Percentiles rank a stretch among this genome's conserved stretches.
Conservation (phyloP, 2,113 vertebrate species). For the Podocnemis expansa region DNA sequence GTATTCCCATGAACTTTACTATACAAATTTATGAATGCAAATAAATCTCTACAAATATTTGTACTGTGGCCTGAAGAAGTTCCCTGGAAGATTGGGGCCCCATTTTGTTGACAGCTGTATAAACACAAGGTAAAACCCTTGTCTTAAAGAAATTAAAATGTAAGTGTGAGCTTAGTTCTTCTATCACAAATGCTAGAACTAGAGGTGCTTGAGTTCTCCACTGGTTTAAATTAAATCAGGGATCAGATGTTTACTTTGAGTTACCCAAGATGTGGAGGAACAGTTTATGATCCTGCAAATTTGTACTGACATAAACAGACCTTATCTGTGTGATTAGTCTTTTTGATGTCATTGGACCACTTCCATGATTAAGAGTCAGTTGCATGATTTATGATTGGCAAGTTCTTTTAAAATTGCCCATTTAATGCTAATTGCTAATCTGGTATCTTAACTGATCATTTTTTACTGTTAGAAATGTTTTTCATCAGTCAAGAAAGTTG, state of each 20-base stretch:
- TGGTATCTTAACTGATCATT: background rate
- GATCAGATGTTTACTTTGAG: background rate
- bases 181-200: no score
- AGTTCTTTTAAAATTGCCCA: background rate
- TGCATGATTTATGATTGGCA: background rate
- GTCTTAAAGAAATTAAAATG: background rate
- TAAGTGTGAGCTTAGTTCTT: background rate
- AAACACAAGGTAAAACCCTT: background rate
- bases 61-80: background rate
- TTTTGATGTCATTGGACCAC: background rate
- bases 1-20: background rate
- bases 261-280: background rate
- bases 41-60: background rate
- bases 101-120: background rate
- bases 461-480: background rate
- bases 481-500: background rate
- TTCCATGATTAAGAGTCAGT: fast-evolving
- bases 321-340: background rate
- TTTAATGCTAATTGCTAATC: background rate
- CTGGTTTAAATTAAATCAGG: background rate
- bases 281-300: background rate
- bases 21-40: background rate
- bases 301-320: background rate
- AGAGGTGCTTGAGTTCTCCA: background rate
- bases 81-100: background rate